These are phyloP conservation scores for Pachycephus smyrnensis DNA, from an alignment of 2,888 invertebrate genomes.

Conservation along the genomic window DNA sequence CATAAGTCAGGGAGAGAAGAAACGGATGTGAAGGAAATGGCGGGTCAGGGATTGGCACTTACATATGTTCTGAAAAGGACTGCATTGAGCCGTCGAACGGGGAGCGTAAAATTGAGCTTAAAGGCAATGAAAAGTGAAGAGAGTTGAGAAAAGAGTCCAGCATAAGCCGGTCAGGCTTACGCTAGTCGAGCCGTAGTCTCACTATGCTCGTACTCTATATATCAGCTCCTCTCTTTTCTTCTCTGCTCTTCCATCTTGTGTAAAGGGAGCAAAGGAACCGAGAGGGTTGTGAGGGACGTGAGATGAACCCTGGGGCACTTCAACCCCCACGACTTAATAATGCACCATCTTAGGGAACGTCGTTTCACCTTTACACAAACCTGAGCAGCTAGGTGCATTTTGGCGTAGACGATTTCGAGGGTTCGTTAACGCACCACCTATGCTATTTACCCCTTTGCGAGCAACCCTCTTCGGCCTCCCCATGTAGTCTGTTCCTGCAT, in stretches of 20 bases:
- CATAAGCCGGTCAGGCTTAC: conserved; percentile 6
- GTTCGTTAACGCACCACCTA: conserved; percentile 32
- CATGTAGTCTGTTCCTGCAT: too few relatives aligned
- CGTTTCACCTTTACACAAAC: conserved; percentile 35
- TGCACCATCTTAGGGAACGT: conserved; percentile 36
- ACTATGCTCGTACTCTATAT: background rate
- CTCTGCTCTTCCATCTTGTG: background rate
- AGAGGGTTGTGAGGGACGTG: background rate
- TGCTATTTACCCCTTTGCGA: conserved; percentile 18
- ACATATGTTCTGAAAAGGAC: background rate
- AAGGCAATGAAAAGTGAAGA: conserved; percentile 11
- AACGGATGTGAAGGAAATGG: background rate
- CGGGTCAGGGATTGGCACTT: background rate
- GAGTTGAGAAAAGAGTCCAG: background rate
- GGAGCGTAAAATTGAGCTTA: conserved; percentile 11
- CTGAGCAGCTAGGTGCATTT: conserved; percentile 23
- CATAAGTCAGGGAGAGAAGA: background rate
- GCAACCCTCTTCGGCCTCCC: background rate
- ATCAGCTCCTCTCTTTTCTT: background rate
- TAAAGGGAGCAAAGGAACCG: background rate
- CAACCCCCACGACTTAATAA: conserved; percentile 40
- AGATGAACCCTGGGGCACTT: conserved; percentile 25
- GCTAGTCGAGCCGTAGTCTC: background rate
- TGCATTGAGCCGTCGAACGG: conserved; percentile 2
- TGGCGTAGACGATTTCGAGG: background rate